Base-by-base conservation (phyloP, 2,113 vertebrate genomes). In the Leptodactylus fuscus region DNA sequence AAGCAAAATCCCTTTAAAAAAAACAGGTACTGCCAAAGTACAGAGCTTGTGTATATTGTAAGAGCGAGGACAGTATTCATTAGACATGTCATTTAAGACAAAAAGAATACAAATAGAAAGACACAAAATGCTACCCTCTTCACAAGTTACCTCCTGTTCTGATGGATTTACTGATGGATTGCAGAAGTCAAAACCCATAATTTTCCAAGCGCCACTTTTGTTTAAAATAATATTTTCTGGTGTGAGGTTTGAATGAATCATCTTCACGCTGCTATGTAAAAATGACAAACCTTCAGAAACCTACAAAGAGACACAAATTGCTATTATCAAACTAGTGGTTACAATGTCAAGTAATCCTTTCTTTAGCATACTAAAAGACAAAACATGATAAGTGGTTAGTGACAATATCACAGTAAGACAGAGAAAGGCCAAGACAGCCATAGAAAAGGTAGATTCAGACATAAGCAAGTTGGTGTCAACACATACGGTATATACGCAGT, bases 121-220 rank as follows among this genome's bases (percentile, higher is more conserved):
- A 65, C 12, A 5, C 27, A 38, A 70, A 22, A 6, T 38, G 18
- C 10, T 71, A 12, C 2, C 22, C 38, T 38, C 9, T 6, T 7
- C 11, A 15, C 15, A 15, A 41, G 81, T 90, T 92, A 99, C 97
- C 95, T 99, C 97, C 70, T 96, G 92, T 29, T 99, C 97, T 6
- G 97, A 96, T 9, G 97, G 95, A 93, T 99, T 99, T 84, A 87
- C 92, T 22, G 98, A 96, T 7, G 97, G 97, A 89, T 97, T 96
- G 90, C 95, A 97, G 92, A 98, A 99, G 92, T 99, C 98, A 89
- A 99, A 99, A 71, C 98, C 98, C 97, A 97, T 99, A 89, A 99
- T 99, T 94, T 99, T 99, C 98, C 98, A 99, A 18, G 96, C 95
- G 85, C 98, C 98, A 55, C 96, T 99, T 90, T 98, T 99, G 92